Evolutionary conservation across 2,888 invertebrate genomes (phyloP), one percentile per base, ranked within the genome.

Genomic region (Bedellia somnulentella): DNA sequence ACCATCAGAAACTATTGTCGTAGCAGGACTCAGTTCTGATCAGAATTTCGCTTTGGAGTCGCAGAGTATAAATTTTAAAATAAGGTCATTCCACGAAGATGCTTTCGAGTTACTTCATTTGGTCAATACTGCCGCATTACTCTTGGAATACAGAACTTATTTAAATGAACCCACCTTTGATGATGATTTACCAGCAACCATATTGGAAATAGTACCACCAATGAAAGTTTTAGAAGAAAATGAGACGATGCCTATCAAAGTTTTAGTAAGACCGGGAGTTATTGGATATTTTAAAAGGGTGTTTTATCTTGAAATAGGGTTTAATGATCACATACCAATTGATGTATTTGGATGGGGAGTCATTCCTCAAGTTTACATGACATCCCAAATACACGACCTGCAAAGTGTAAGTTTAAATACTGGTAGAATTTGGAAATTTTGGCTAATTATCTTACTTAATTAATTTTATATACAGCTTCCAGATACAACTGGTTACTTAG

Each of bases 331-430:
- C n/a, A 49, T 79, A 26, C 50, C 57, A 1, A 68, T 85, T 25
- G 63, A 63, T 34, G 68, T 82, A 3, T 63, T 56, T 38, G 83
- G 83, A 17, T 78, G 75, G 55, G 81, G 79, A 8, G 77, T 78
- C 2, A 67, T 80, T 34, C 79, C 82, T 3, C 84, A 85, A 62
- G 49, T 82, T 16, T 80, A 77, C 45, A 46, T 81, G 15, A 55
- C 57, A 24, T 44, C 81, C 13, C 68, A 66, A 6, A 67, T 79
- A 35, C 61, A 67, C 8, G 46, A 52, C 25, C 45, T 59, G 15
- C 40, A 43, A 15, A 37, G 56, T 5, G 59, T 66, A 43, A 49
- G 32, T 9, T 18, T 18, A 11, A 18, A 10, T 15, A 27, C 12
- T 14, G 2, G 9, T 9, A 1, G 2, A 21, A 10, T 21, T 8